These are phyloP conservation scores for Rotaria magnacalcarata DNA, from an alignment of 2,888 invertebrate genomes.

Conservation along the genomic window DNA sequence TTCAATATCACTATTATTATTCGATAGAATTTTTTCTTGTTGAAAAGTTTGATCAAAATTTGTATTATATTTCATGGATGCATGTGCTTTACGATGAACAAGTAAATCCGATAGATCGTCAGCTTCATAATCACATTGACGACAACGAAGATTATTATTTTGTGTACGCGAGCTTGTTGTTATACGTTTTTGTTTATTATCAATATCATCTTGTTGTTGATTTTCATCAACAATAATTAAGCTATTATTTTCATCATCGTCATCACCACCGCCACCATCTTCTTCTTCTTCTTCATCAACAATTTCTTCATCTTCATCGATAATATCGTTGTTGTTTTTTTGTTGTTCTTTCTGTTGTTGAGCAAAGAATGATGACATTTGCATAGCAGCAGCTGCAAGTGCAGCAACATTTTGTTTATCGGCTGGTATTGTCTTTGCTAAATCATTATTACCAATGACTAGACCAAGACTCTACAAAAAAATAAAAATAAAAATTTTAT, in stretches of 20 bases:
- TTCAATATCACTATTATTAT: constrained; percentile 19
- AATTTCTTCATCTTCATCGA: not conserved
- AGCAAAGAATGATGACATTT: constrained; percentile 7
- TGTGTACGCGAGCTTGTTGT: not conserved
- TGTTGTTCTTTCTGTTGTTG: constrained; percentile 13
- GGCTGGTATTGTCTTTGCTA: not conserved
- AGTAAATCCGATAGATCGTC: constrained; percentile 41
- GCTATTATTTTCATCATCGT: constrained; percentile 8
- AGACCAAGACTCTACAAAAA: not conserved
- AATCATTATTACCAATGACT: constrained; percentile 17
- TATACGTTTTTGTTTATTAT: not conserved
- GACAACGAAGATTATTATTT: constrained; percentile 39
- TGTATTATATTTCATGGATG: not conserved
- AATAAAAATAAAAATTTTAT: not conserved
- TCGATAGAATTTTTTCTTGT: not conserved
- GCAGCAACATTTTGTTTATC: constrained; percentile 25
- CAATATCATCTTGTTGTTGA: not conserved
- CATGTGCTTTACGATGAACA: constrained; percentile 38
- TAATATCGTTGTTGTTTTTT: not conserved
- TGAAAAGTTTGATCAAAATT: not conserved
- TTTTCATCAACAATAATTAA: constrained; percentile 18
- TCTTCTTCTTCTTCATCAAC: not conserved
- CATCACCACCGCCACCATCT: not conserved
- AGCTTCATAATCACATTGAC: constrained; percentile 45
- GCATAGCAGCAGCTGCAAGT: constrained; percentile 16